A percentile compares a stretch with the other conserved stretches of the same genome.
Evolutionary conservation across 2,888 invertebrate genomes (phyloP).

Genomic region (Parascotia fuliginaria): DNA sequence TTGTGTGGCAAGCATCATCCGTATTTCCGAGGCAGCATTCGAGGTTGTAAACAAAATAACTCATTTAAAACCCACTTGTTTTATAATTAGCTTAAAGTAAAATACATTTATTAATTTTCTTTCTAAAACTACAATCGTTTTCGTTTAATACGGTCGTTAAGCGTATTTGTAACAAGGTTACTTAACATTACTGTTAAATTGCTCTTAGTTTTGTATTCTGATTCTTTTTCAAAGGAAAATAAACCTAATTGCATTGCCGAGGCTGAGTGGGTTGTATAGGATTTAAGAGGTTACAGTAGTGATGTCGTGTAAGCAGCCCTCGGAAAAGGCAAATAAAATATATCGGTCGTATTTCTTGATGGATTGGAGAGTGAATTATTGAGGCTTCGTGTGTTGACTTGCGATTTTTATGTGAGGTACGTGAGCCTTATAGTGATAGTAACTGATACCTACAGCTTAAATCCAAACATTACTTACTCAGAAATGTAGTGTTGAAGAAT

Average conservation of each 20-base stretch:
- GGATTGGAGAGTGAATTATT: slow-evolving; percentile 43
- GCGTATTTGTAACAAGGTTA: slow-evolving; percentile 25
- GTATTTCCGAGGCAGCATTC: no score
- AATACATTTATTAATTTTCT: neutral
- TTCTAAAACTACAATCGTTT: slow-evolving; percentile 23
- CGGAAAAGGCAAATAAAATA: slow-evolving; percentile 43
- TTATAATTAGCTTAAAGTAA: neutral
- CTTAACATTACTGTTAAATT: slow-evolving; percentile 37
- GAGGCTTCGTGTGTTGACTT: slow-evolving; percentile 37
- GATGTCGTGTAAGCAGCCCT: slow-evolving; percentile 23
- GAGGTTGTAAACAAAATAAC: no score
- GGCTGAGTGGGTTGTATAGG: slow-evolving; percentile 27
- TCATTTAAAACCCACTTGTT: neutral
- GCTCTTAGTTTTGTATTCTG: slow-evolving; percentile 34
- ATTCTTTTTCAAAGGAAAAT: slow-evolving; percentile 38
- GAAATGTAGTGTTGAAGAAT: no score
- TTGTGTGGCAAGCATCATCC: no score
- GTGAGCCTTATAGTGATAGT: slow-evolving; percentile 29
- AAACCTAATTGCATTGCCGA: slow-evolving; percentile 46
- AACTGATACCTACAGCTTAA: slow-evolving; percentile 10
- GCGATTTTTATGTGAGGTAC: slow-evolving; percentile 35
- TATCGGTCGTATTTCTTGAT: slow-evolving; percentile 42
- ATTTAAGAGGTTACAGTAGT: slow-evolving; percentile 23
- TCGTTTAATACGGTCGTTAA: slow-evolving; percentile 26
- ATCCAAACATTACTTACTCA: no score